These are phyloP conservation scores for Porites divaricata DNA, from an alignment of 92 coral and sea anemone genomes.

Conservation along the genomic window DNA sequence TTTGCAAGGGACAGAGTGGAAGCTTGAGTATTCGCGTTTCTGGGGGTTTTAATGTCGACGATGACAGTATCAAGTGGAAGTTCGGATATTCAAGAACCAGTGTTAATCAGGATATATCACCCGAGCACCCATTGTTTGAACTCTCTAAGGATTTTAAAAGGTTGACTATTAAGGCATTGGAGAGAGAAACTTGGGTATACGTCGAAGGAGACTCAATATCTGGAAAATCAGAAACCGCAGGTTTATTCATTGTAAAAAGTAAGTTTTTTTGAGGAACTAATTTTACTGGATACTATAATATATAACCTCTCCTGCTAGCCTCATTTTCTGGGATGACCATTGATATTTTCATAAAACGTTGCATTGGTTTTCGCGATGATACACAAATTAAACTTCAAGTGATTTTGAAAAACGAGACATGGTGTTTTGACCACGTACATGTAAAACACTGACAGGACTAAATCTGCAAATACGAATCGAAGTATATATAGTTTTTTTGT, in stretches of 20 bases:
- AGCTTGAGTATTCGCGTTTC: constrained; percentile 42
- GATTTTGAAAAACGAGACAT: no score
- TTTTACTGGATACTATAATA: no score
- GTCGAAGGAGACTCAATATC: constrained; percentile 78
- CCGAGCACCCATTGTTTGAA: constrained; percentile 63
- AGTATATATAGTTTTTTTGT: no score
- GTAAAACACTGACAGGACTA: no score
- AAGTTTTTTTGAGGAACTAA: background rate
- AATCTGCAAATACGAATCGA: no score
- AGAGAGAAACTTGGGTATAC: constrained; percentile 59
- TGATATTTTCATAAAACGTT: no score
- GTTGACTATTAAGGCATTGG: constrained; percentile 51
- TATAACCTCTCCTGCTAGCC: no score
- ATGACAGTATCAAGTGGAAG: constrained; percentile 77
- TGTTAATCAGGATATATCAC: constrained; percentile 53
- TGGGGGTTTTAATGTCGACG: constrained; percentile 74
- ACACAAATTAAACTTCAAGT: no score
- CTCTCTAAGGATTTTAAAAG: constrained; percentile 69
- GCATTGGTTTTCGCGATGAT: no score
- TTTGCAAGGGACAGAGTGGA: constrained; percentile 76
- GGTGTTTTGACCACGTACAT: no score
- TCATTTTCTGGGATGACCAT: no score
- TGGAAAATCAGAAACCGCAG: constrained; percentile 67
- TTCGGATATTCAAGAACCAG: constrained; percentile 52
- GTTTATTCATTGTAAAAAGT: constrained; percentile 77